phyloP scores from a whole-genome alignment of 2,888 invertebrate species.

The Rhagophthalmus giganteus region DNA sequence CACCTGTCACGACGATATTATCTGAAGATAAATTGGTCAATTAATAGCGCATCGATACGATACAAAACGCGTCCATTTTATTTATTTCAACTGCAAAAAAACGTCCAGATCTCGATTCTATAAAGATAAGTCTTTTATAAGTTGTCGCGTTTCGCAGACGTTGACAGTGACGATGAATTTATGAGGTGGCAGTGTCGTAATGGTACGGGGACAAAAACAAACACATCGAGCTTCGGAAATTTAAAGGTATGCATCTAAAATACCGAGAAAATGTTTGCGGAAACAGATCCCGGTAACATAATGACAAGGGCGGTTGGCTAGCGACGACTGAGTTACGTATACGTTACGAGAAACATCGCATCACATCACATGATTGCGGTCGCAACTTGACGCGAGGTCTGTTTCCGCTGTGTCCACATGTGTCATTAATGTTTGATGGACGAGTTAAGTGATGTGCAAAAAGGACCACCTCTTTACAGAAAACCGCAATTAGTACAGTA shows the following conservation, averaged over 20 bases:
- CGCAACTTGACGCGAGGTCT: constrained; percentile 21
- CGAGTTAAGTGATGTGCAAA: constrained; percentile 35
- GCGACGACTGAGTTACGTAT: constrained; percentile 15
- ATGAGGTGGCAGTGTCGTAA: constrained; percentile 43
- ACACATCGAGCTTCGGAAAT: constrained; percentile 8
- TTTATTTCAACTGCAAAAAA: not conserved
- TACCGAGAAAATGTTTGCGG: constrained; percentile 8
- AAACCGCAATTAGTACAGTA: constrained; percentile 37
- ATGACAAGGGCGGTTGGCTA: constrained; percentile 21
- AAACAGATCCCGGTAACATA: constrained; percentile 19
- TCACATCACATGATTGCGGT: constrained; percentile 20
- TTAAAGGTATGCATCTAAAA: constrained; percentile 2
- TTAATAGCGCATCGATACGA: constrained; percentile 23
- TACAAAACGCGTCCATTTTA: too few relatives aligned
- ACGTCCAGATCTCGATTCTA: constrained; percentile 1
- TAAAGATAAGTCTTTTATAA: constrained; percentile 9
- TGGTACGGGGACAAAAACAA: constrained; percentile 34
- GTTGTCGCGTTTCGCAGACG: constrained; percentile 11
- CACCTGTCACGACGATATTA: too few relatives aligned
- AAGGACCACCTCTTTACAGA: constrained; percentile 34
- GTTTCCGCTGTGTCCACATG: constrained; percentile 32
- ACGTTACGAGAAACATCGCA: constrained; percentile 12
- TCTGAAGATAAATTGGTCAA: constrained; percentile 36
- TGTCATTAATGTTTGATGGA: constrained; percentile 35
- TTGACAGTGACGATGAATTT: constrained; percentile 43